Conservation (phyloP, 2,888 invertebrate species). For the Phanerotoma sp. region DNA sequence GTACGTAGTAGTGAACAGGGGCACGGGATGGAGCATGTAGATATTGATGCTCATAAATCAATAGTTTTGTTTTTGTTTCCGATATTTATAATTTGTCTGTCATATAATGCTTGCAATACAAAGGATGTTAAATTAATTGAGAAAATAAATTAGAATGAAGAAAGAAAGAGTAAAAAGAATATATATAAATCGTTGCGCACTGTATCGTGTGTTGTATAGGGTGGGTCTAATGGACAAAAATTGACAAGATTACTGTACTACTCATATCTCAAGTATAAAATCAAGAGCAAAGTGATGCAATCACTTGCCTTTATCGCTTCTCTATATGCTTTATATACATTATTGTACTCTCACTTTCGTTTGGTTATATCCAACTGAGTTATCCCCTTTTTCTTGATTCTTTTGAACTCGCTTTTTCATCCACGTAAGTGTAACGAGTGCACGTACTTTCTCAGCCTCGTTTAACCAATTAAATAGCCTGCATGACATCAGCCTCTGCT, state of each 20-base stretch:
- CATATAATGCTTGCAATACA: neutral
- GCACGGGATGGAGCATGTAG: constrained; percentile 3
- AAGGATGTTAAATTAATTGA: neutral
- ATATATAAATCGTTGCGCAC: neutral
- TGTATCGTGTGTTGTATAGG: neutral
- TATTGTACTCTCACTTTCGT: neutral
- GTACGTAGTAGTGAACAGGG: neutral
- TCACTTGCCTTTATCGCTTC: neutral
- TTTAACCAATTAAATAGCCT: constrained; percentile 21
- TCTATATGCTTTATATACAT: neutral
- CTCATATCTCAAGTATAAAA: neutral
- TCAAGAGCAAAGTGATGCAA: constrained; percentile 1
- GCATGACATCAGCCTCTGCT: constrained; percentile 21
- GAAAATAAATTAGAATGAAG: neutral
- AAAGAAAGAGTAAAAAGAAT: neutral
- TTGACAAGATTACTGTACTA: neutral
- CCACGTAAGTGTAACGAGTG: neutral
- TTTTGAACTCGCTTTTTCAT: constrained; percentile 1
- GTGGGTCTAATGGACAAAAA: constrained; percentile 8
- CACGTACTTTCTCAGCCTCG: constrained; percentile 12
- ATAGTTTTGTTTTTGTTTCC: constrained; percentile 38
- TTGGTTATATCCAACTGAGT: neutral
- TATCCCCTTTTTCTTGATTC: neutral
- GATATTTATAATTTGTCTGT: neutral
- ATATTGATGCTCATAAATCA: constrained; percentile 36